These are phyloP conservation scores for Tapera naevia DNA, from an alignment of 2,797 vertebrate genomes.

Conservation along the genomic window DNA sequence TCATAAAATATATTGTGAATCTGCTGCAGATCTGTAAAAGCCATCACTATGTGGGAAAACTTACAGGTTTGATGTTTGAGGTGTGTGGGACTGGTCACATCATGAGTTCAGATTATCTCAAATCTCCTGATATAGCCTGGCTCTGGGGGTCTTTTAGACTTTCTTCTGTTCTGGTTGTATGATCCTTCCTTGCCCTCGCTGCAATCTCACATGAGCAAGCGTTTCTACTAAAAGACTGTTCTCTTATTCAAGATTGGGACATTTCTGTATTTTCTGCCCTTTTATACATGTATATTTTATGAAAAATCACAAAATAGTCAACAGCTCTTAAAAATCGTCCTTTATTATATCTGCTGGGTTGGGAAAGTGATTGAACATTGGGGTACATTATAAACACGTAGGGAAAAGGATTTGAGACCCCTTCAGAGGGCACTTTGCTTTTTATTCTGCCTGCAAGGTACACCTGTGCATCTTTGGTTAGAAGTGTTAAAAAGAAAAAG, in stretches of 20 bases:
- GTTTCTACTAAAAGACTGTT: not conserved
- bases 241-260: not conserved
- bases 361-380: constrained; percentile 4
- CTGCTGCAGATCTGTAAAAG: not conserved
- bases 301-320: constrained; percentile 24
- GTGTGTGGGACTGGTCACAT: not conserved
- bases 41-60: not conserved
- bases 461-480: constrained; percentile 58
- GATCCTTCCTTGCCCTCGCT: not conserved
- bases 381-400: constrained; percentile 12
- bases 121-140: not conserved
- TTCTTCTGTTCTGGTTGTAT: not conserved
- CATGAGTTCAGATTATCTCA: not conserved
- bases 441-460: constrained; percentile 56
- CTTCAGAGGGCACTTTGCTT: constrained; percentile 37
- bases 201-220: not conserved
- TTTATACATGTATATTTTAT: not conserved
- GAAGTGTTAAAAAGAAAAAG: constrained; percentile 66
- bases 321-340: not conserved
- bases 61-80: not conserved
- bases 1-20: not conserved
- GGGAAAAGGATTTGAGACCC: constrained; percentile 22
- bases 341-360: not conserved
- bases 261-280: not conserved
- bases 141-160: not conserved